Conservation (phyloP, 1,140 invertebrate genomes). For the Cylas formicarius region DNA sequence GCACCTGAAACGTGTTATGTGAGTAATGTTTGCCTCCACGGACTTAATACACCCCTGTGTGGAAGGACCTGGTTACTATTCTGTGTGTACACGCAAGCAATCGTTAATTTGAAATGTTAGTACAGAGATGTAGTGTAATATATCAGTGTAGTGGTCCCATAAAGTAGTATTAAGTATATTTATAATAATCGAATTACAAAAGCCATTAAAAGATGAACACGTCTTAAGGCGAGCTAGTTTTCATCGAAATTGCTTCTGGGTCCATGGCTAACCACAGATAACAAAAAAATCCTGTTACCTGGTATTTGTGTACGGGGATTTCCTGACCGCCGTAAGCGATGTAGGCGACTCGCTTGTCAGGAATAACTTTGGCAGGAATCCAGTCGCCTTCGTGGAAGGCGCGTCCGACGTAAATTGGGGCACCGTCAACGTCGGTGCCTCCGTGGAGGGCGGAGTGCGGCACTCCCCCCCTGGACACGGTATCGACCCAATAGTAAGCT, state of each 20-base stretch:
- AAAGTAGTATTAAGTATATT: too few relatives aligned
- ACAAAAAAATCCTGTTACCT: slow-evolving; percentile 45
- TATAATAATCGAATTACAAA: neutral
- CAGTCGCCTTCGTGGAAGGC: slow-evolving; percentile 64
- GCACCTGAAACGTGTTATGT: slow-evolving; percentile 44
- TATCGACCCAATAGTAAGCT: slow-evolving; percentile 39
- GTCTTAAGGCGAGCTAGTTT: neutral
- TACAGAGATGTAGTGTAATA: too few relatives aligned
- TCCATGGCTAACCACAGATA: neutral
- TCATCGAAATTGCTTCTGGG: neutral
- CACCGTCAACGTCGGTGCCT: slow-evolving; percentile 64
- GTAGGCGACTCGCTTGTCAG: slow-evolving; percentile 55
- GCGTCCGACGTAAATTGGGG: slow-evolving; percentile 65
- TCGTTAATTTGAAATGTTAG: too few relatives aligned
- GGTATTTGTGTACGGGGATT: slow-evolving; percentile 52
- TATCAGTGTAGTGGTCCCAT: too few relatives aligned
- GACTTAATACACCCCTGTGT: too few relatives aligned
- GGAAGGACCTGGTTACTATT: too few relatives aligned
- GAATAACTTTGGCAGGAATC: slow-evolving; percentile 69
- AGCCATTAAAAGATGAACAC: too few relatives aligned
- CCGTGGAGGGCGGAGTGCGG: slow-evolving; percentile 52
- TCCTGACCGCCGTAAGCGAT: slow-evolving; percentile 58
- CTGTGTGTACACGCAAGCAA: too few relatives aligned
- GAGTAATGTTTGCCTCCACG: too few relatives aligned
- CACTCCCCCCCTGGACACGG: slow-evolving; percentile 23